Evolutionary conservation across 2,888 invertebrate species (phyloP), one percentile per base, ranked within the genome.

Genomic region (Gasteruption jaculator): DNA sequence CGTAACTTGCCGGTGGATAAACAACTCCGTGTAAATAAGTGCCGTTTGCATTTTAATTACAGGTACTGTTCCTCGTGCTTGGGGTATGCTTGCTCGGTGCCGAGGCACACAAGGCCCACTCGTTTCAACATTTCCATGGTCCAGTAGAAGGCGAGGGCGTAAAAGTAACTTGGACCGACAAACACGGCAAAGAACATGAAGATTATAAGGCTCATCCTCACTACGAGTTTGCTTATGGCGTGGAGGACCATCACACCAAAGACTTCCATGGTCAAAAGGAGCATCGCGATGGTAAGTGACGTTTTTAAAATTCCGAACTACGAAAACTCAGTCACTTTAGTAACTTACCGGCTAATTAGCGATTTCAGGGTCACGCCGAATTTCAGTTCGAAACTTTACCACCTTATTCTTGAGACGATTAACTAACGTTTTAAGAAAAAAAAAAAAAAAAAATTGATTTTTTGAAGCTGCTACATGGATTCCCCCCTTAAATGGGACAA

Each of bases 171-270:
- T 50, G 49, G 50, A 38, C 45, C 15, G 49, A 47, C 26, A 41
- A 52, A 16, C 49, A 53, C 24, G 53, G 52, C 6, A 50, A 52
- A 35, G 48, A 53, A 36, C 27, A 49, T 12, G 27, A 38, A 20
- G 52, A 53, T 37, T 53, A 47, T 38, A 46, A 45, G 15, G 50
- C 50, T 30, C 48, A 52, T 19, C 53, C 53, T 2, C 45, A 47
- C 15, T 52, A 53, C 43, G 45, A 53, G 30, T 52, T 46, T 31
- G 43, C 52, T 15, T 53, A 52, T 20, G 50, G 53, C 5, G 50
- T 52, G 6, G 47, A 52, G 31, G 53, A 50, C 34, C 50, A 52
- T 38, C 50, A 49, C 29, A 52, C 46, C 25, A 41, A 50, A 34
- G 50, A 53, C 34, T 47, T 46, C 24, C 53, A 49, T 20, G 53